Percentiles rank a stretch among this genome's conserved stretches.
These are phyloP conservation scores for Champsocephalus gunnari DNA, from an alignment of 2,797 vertebrate genomes.

Conservation along the genomic window DNA sequence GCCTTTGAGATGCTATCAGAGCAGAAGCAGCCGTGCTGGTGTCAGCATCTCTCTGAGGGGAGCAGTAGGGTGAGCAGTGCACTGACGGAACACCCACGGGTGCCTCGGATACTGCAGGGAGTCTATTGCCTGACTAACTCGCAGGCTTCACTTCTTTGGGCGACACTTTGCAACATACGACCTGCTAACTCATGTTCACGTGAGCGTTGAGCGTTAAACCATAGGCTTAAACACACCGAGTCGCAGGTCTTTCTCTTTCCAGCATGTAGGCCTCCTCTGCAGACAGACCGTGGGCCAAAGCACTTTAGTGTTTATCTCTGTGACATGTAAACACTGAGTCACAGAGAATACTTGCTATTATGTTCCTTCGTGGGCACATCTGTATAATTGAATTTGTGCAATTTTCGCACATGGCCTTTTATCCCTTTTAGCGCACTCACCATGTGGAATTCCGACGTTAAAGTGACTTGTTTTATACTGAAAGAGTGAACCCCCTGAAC, in stretches of 20 bases:
- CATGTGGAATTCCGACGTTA: not conserved
- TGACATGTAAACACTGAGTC: constrained; percentile 7
- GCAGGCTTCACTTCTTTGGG: not conserved
- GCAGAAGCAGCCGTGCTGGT: constrained; percentile 18
- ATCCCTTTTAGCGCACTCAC: not conserved
- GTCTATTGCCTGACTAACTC: not conserved
- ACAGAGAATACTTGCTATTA: not conserved
- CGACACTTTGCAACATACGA: constrained; percentile 8
- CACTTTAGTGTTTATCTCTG: constrained; percentile 4
- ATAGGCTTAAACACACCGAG: not conserved
- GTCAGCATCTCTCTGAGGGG: constrained; percentile 33
- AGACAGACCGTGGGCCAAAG: not conserved
- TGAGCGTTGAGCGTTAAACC: not conserved
- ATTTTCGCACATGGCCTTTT: not conserved
- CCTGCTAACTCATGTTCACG: not conserved
- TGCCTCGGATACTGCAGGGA: not conserved
- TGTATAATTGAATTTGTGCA: not conserved
- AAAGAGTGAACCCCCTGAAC: not conserved
- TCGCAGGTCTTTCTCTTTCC: not conserved
- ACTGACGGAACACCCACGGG: not conserved
- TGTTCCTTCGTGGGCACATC: not conserved
- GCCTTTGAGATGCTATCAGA: constrained; percentile 29
- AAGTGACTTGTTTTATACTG: not conserved
- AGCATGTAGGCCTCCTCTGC: not conserved
- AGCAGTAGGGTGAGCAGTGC: not conserved